Evolutionary conservation across 2,888 invertebrate species (phyloP).

Genomic region (Drosophila tripunctata): DNA sequence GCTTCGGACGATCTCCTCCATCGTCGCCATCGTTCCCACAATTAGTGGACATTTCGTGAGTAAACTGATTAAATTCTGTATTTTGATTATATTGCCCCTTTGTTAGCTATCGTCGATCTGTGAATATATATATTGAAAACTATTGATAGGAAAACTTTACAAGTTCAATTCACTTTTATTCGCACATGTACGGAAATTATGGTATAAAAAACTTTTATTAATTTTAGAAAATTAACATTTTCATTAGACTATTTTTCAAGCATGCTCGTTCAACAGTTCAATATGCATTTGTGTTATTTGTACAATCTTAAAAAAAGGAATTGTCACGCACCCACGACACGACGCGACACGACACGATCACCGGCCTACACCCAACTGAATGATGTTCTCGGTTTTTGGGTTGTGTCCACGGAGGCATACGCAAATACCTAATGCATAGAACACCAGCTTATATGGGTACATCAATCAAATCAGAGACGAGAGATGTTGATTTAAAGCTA

Average conservation of each 20-base stretch:
- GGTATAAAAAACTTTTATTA: too few relatives aligned
- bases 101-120: conserved; percentile 16
- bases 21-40: conserved; percentile 63
- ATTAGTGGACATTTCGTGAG: conserved; percentile 59
- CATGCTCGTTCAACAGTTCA: too few relatives aligned
- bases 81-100: conserved; percentile 3
- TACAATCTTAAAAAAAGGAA: not conserved
- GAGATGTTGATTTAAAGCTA: conserved; percentile 47
- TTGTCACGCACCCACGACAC: conserved; percentile 52
- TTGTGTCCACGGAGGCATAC: conserved; percentile 5
- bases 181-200: too few relatives aligned
- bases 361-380: conserved; percentile 62
- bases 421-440: conserved; percentile 27
- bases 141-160: too few relatives aligned
- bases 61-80: not conserved
- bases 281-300: too few relatives aligned
- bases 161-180: too few relatives aligned
- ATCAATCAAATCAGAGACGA: conserved; percentile 47
- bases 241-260: too few relatives aligned
- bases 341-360: conserved; percentile 56
- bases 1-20: conserved; percentile 52
- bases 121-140: conserved; percentile 14
- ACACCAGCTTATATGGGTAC: conserved; percentile 34
- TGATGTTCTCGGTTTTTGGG: conserved; percentile 13
- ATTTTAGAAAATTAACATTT: too few relatives aligned